Evolutionary conservation across 2,113 vertebrate species (phyloP).

Genomic region (Microcebus tavaratra): DNA sequence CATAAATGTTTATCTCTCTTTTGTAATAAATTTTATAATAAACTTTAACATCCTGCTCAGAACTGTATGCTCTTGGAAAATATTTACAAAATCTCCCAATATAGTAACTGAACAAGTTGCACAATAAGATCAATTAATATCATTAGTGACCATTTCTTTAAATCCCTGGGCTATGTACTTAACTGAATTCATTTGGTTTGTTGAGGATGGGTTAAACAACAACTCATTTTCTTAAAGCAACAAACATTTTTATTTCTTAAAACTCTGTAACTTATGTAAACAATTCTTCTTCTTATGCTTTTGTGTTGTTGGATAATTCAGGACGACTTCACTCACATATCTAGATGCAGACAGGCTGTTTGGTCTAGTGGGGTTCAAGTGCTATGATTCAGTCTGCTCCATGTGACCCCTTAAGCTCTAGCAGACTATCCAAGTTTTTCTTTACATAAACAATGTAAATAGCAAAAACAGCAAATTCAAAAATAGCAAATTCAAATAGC

Average conservation of each 20-base stretch:
- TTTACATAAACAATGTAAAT: neutral
- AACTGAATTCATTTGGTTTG: neutral
- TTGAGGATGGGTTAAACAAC: neutral
- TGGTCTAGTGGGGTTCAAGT: neutral
- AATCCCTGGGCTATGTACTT: neutral
- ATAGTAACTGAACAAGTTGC: neutral
- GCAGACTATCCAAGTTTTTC: neutral
- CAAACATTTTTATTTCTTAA: neutral
- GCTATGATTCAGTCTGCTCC: neutral
- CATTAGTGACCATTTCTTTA: neutral
- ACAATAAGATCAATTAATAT: neutral
- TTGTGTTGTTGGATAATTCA: neutral
- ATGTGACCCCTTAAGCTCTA: neutral
- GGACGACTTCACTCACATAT: neutral
- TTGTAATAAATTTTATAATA: neutral
- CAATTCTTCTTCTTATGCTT: neutral
- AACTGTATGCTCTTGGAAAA: neutral
- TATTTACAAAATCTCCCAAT: neutral
- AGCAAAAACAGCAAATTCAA: neutral
- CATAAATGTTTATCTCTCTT: neutral
- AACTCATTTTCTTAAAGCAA: neutral
- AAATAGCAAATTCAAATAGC: neutral
- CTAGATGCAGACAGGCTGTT: neutral
- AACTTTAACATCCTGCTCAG: neutral
- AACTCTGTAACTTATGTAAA: neutral